Base-by-base conservation (phyloP, 2,113 vertebrate genomes). In the Furnarius figulus region DNA sequence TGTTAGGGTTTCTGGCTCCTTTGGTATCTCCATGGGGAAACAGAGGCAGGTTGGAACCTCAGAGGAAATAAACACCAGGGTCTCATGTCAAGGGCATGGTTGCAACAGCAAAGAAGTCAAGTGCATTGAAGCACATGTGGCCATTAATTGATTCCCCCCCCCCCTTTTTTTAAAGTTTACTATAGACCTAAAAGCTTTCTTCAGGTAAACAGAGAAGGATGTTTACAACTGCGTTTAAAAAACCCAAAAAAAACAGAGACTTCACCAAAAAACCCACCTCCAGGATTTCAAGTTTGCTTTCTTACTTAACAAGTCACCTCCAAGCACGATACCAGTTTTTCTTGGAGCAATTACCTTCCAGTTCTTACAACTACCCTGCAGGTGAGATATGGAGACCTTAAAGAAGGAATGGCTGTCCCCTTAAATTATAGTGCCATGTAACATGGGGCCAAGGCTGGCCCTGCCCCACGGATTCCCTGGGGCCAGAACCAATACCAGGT, bases 81-180 rank as follows among this genome's bases (percentile, higher is more conserved):
- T 33, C 14, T 27, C 13, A 3, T 2, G 5, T 11, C 20, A 22
- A n/a, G 7, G 20, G 9, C 2, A 0, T 2, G 2, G 27, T 18
- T 33, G 21, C 10, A 53, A 44, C 8, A 52, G 59, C 23, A 35
- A 39, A 56, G 44, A 27, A 28, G 72, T 21, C 23, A 16, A 21
- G 12, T 8, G 19, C 5, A 8, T 24, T n/a, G 14, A 28, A 49
- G 37, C 12, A 50, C 6, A 6, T 14, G 5, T 5, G 6, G 31
- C 27, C 46, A 31, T n/a, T 8, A 35, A 17, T 10, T 67, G 24
- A 24, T 35, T 37, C 35, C 37, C 9, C 14, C 40, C 28, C 27
- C 46, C 46, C 46, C 12, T 30, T 11, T 30, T 24, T 68, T 42
- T 25, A 4, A 44, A 27, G 11, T 24, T 66, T 10, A 33, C 27